Conservation (phyloP, 2,113 vertebrate genomes). For the Scalopus aquaticus region DNA sequence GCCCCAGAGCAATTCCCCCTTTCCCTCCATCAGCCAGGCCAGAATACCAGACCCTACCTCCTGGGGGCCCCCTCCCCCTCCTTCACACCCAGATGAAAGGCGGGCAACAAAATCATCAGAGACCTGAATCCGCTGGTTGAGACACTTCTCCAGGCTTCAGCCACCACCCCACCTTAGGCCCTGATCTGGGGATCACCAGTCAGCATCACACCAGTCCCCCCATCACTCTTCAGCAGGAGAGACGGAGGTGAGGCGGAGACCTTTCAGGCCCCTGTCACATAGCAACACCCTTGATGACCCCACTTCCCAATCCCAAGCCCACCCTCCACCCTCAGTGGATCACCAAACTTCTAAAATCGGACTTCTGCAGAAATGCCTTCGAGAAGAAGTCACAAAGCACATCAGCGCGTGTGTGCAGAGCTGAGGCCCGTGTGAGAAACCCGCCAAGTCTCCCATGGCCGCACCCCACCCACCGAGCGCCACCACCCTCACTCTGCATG, state of each 20-base stretch:
- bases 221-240: not conserved
- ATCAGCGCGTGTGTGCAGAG: not conserved
- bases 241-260: not conserved
- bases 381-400: not conserved
- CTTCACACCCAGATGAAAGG: not conserved
- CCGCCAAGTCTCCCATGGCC: not conserved
- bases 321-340: not conserved
- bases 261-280: not conserved
- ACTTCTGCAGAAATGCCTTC: not conserved
- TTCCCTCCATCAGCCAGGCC: not conserved
- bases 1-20: not conserved
- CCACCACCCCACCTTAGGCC: not conserved
- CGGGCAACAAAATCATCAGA: not conserved
- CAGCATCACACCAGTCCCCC: not conserved
- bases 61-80: rapidly evolving
- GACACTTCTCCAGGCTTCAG: not conserved
- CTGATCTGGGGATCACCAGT: not conserved
- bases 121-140: not conserved
- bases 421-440: not conserved
- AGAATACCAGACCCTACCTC: not conserved
- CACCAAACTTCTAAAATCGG: not conserved
- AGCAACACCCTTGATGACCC: not conserved
- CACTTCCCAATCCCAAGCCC: not conserved
- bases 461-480: rapidly evolving
- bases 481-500: not conserved